Conservation (phyloP, 2,888 invertebrate species). For the Chloromyia formosa region DNA sequence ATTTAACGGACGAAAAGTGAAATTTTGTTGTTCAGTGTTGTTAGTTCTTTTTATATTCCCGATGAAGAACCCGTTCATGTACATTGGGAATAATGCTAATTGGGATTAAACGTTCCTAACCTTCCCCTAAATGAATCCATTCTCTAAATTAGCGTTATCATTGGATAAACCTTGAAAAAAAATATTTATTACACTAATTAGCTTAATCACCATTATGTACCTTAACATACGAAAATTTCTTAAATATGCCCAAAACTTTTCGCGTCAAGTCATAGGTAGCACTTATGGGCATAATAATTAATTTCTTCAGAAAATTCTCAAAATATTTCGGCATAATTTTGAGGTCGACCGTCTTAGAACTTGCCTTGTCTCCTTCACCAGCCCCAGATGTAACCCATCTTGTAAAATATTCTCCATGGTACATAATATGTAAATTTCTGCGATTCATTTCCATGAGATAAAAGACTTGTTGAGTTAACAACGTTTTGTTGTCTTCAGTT, state of each 20-base stretch:
- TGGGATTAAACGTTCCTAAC: no score
- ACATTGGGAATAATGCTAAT: no score
- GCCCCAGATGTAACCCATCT: not conserved
- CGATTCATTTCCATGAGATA: conserved; percentile 31
- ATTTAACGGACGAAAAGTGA: no score
- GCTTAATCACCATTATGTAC: conserved; percentile 6
- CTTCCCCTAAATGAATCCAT: no score
- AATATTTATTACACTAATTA: conserved; percentile 24
- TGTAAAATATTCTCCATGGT: conserved; percentile 10
- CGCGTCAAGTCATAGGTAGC: not conserved
- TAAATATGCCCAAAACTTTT: conserved; percentile 9
- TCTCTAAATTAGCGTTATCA: no score
- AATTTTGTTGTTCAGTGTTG: no score
- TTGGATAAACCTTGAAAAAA: no score
- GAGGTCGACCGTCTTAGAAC: not conserved
- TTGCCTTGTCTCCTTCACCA: not conserved
- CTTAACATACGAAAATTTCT: conserved; percentile 7
- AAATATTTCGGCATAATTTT: not conserved
- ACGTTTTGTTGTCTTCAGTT: conserved; percentile 43
- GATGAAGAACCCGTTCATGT: no score
- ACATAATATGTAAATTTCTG: conserved; percentile 30
- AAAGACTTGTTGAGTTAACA: conserved; percentile 41
- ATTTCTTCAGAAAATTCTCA: not conserved
- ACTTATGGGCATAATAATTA: conserved; percentile 6
- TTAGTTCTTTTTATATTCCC: no score